A percentile compares a stretch with the other conserved stretches of the same genome.
Conservation (phyloP, 2,888 invertebrate species). For the Cephus pygmeus region DNA sequence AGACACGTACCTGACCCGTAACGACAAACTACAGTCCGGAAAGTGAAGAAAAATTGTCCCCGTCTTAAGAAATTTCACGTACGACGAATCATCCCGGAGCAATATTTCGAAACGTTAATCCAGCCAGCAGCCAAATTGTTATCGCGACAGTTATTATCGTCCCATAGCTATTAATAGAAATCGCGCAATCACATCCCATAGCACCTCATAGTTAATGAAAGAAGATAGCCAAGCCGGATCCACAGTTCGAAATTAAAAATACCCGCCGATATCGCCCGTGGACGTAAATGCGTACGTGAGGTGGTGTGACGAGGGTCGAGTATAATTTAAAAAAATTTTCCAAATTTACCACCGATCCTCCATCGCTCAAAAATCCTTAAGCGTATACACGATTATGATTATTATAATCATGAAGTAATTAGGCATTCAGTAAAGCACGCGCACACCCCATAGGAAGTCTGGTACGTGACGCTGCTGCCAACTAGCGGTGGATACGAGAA, state of each 20-base stretch:
- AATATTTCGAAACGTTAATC: background rate
- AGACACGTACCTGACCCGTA: background rate
- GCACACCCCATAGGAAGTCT: constrained; percentile 56
- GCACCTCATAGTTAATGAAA: too few species aligned
- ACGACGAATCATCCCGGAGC: background rate
- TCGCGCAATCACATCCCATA: too few species aligned
- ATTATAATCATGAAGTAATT: constrained; percentile 25
- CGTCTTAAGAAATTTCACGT: background rate
- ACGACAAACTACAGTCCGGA: background rate
- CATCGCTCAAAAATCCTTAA: background rate
- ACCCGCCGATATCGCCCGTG: background rate
- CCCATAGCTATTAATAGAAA: background rate
- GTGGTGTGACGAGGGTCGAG: background rate
- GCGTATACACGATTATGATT: background rate
- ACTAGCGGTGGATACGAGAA: constrained; percentile 30
- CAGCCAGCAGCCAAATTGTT: background rate
- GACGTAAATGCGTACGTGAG: background rate
- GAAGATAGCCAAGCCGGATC: too few species aligned
- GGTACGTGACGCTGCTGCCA: constrained; percentile 60
- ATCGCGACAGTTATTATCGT: background rate
- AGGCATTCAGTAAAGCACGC: constrained; percentile 51
- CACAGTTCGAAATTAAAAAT: too few species aligned
- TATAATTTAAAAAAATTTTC: background rate
- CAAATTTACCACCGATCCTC: background rate
- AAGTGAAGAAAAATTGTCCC: background rate